Evolutionary conservation across 2,888 invertebrate species (phyloP).

Genomic region (Spicauda simplicius): DNA sequence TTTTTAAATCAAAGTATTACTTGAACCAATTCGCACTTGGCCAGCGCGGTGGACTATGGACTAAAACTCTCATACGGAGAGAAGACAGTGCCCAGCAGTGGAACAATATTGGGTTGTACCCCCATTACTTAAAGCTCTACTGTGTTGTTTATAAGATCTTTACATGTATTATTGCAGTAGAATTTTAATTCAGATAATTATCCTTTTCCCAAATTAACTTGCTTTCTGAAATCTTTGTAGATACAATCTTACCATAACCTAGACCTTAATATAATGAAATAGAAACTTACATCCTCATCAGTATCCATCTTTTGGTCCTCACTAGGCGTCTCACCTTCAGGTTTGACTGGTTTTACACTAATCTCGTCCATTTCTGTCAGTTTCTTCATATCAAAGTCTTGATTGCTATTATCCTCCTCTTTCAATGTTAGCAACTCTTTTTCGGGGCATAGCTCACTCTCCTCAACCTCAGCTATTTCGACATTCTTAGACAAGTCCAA

Average conservation of each 20-base stretch:
- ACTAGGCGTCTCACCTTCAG: constrained; percentile 54
- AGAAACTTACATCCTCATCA: constrained; percentile 71
- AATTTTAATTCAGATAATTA: too few species aligned
- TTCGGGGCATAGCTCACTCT: constrained; percentile 73
- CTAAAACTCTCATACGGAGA: too few species aligned
- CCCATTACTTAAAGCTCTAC: too few species aligned
- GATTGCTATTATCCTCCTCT: constrained; percentile 68
- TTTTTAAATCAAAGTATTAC: too few species aligned
- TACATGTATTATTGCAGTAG: too few species aligned
- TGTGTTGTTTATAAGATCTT: too few species aligned
- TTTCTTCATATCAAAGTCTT: constrained; percentile 86
- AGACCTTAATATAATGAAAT: neutral
- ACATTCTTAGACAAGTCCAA: constrained; percentile 79
- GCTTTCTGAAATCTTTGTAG: too few species aligned
- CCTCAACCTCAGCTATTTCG: constrained; percentile 78
- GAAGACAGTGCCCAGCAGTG: too few species aligned
- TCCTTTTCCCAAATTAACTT: too few species aligned
- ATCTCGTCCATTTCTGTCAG: constrained; percentile 86
- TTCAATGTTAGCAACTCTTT: constrained; percentile 74
- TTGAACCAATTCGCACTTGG: too few species aligned
- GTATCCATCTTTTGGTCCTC: constrained; percentile 64
- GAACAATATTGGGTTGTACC: too few species aligned
- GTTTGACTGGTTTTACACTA: constrained; percentile 72
- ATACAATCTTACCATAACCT: neutral
- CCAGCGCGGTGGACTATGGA: too few species aligned